Evolutionary conservation across 2,888 invertebrate genomes (phyloP).

Genomic region (Autographa gamma): DNA sequence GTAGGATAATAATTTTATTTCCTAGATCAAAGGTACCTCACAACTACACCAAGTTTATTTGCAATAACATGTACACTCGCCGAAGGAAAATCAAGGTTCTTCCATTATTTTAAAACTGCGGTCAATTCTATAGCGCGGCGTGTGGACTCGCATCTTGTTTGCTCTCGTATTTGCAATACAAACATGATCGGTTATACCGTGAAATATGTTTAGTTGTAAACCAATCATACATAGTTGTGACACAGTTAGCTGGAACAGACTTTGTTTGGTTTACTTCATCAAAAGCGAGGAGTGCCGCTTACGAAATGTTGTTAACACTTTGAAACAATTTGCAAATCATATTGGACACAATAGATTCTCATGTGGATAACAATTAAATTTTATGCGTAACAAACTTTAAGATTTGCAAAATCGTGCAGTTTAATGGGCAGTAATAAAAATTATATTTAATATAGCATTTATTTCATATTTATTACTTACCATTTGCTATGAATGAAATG

Average conservation of each 20-base stretch:
- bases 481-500: not conserved
- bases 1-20: slow-evolving; percentile 47
- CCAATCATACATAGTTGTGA: slow-evolving; percentile 62
- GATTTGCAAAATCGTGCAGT: not conserved
- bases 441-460: not conserved
- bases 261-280: slow-evolving; percentile 68
- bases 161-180: slow-evolving; percentile 60
- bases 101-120: not conserved
- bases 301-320: slow-evolving; percentile 50
- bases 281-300: slow-evolving; percentile 45
- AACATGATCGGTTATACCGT: slow-evolving; percentile 59
- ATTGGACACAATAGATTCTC: slow-evolving; percentile 45
- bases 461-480: not conserved
- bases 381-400: slow-evolving; percentile 2
- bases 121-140: slow-evolving; percentile 6
- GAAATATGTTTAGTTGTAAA: slow-evolving; percentile 66
- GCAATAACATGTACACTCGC: too few species aligned
- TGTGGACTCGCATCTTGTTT: slow-evolving; percentile 38
- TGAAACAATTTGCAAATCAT: slow-evolving; percentile 41
- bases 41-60: not conserved
- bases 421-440: not conserved
- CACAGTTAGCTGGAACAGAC: slow-evolving; percentile 58
- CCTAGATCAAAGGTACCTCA: not conserved
- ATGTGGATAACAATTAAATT: slow-evolving; percentile 45
- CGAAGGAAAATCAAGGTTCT: not conserved